Evolutionary conservation across 2,888 invertebrate genomes (phyloP).

Genomic region (Muscina levida): DNA sequence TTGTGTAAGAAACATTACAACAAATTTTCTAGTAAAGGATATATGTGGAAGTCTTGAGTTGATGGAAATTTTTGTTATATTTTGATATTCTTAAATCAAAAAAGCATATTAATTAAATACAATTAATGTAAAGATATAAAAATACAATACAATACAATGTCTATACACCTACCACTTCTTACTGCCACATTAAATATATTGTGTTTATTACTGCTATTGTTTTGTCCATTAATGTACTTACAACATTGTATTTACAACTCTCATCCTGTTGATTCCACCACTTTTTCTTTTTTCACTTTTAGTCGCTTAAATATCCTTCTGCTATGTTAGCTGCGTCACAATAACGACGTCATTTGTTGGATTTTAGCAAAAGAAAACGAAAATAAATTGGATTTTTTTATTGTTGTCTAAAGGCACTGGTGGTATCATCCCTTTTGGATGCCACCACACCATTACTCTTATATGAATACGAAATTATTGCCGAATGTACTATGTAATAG

Average conservation of each 20-base stretch:
- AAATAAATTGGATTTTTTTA: slow-evolving; percentile 51
- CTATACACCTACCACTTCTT: too few relatives aligned
- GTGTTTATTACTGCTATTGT: slow-evolving; percentile 2
- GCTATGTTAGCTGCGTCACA: slow-evolving; percentile 49
- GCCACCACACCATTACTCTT: not conserved
- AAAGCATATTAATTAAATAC: too few relatives aligned
- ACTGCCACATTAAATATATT: too few relatives aligned
- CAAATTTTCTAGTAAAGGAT: too few relatives aligned
- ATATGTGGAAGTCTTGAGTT: too few relatives aligned
- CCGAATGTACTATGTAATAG: not conserved
- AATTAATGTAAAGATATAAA: too few relatives aligned
- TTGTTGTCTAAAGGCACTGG: slow-evolving; percentile 8
- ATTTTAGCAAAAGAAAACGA: slow-evolving; percentile 14
- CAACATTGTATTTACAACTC: not conserved
- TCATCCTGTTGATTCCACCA: slow-evolving; percentile 8
- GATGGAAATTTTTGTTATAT: too few relatives aligned
- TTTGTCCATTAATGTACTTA: not conserved
- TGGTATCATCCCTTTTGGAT: slow-evolving; percentile 3
- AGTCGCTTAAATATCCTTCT: not conserved
- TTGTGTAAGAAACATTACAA: too few relatives aligned
- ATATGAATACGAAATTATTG: slow-evolving; percentile 5
- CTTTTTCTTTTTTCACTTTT: slow-evolving; percentile 3
- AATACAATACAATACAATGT: too few relatives aligned
- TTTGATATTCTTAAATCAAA: too few relatives aligned
- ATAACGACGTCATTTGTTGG: slow-evolving; percentile 59